phyloP scores from a whole-genome alignment of 2,888 invertebrate genomes.

The Ophioninae sp. region DNA sequence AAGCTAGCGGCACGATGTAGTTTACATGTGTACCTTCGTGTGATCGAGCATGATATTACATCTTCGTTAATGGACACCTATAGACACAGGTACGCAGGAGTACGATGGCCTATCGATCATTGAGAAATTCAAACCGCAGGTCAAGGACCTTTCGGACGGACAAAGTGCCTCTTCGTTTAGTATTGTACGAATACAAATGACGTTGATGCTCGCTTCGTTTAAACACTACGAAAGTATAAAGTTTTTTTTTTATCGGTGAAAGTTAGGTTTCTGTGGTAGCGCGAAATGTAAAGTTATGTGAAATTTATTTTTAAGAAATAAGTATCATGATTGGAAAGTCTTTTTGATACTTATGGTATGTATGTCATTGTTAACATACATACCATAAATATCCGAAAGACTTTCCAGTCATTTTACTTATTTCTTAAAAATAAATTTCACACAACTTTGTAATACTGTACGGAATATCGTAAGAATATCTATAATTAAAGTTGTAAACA shows the following conservation, averaged over 20 bases:
- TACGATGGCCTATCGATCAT: conserved; percentile 68
- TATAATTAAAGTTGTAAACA: too few relatives aligned
- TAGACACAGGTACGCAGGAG: conserved; percentile 44
- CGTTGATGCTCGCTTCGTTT: neutral
- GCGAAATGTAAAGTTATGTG: too few relatives aligned
- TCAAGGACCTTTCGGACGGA: conserved; percentile 11
- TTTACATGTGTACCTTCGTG: conserved; percentile 65
- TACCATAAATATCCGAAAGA: too few relatives aligned
- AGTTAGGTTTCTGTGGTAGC: too few relatives aligned
- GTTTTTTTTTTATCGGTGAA: neutral
- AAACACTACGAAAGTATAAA: neutral
- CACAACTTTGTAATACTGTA: too few relatives aligned
- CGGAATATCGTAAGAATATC: too few relatives aligned
- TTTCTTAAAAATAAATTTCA: too few relatives aligned
- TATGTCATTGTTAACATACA: too few relatives aligned
- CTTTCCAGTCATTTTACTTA: too few relatives aligned
- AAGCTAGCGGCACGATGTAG: conserved; percentile 48
- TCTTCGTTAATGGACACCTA: conserved; percentile 64
- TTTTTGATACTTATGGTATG: too few relatives aligned
- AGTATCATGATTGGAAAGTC: too few relatives aligned
- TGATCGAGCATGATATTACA: conserved; percentile 66
- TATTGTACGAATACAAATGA: neutral
- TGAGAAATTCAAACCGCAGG: conserved; percentile 27
- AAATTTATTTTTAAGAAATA: too few relatives aligned
- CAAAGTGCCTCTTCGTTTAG: neutral